Evolutionary conservation across 2,888 invertebrate genomes (phyloP).

Genomic region (Rhyacophila evoluta): DNA sequence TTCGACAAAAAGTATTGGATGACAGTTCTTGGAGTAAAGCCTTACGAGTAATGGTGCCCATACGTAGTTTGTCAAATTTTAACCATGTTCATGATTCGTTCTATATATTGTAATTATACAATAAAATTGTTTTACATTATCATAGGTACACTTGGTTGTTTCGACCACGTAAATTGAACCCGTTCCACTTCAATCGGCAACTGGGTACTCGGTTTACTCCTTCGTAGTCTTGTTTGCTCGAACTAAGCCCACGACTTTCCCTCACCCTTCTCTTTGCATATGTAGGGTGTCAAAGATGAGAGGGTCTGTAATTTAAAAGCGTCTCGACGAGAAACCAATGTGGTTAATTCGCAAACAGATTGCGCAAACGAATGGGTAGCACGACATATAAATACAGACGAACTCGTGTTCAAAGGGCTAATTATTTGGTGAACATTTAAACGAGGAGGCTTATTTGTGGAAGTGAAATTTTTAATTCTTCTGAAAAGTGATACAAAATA

Average conservation of each 20-base stretch:
- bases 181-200: neutral
- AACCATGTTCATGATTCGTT: too few species aligned
- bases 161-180: neutral
- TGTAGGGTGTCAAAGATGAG: constrained; percentile 2
- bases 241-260: neutral
- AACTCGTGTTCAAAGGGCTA: neutral
- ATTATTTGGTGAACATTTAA: too few species aligned
- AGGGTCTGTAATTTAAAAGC: constrained; percentile 7
- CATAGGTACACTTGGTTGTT: too few species aligned
- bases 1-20: too few species aligned
- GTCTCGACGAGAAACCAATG: neutral
- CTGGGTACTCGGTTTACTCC: neutral
- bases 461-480: too few species aligned
- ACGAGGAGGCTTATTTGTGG: too few species aligned
- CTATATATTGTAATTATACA: too few species aligned
- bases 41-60: too few species aligned
- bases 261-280: neutral
- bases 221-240: neutral
- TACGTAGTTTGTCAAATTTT: too few species aligned
- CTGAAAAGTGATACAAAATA: too few species aligned
- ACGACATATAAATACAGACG: neutral
- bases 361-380: neutral
- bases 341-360: constrained; percentile 19
- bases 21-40: too few species aligned
- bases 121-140: too few species aligned